Base-by-base conservation (phyloP, 2,888 invertebrate species). In the Neocrepidodera transversa region DNA sequence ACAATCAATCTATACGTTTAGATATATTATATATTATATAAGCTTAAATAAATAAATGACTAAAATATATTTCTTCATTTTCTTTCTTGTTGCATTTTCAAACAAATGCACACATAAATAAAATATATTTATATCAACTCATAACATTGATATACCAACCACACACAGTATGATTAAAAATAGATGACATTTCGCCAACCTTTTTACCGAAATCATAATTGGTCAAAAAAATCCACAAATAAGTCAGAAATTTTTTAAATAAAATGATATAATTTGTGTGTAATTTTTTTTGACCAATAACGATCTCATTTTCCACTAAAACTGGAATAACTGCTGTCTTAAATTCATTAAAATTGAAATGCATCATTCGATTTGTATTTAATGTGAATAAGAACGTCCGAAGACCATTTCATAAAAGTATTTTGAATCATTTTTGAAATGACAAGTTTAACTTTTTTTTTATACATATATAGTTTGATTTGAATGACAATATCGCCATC, bases 121-220 rank as follows among this genome's bases (percentile, higher is more conserved):
- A 67, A 64, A 58, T 66, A 67, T 61, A 60, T 65, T 54, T 66
- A 75, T 77, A 80, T 80, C 80, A 80, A 80, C 78, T 78, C 76
- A 79, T 76, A 80, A 79, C 76, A 80, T 79, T 79, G 79, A 80
- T 80, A 79, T 79, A 79, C 79, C 76, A 75, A 79, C 79, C 80
- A 80, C 80, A 80, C 80, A 80, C 79, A 80, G 80, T 79, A 80
- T 80, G 80, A 80, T 80, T 78, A 73, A 74, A 68, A 67, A 65
- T 68, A 69, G 71, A 72, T 71, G 68, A 71, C 68, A 68, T 70
- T 69, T 71, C 69, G 68, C 67, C 67, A 68, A 70, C 66, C 63
- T 56, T 65, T 58, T 63, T 56, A 48, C 40, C 55, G 62, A 48
- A 18, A 32, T 43, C 43, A 35, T 10, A 51, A 43, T 11, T 17